A percentile compares a stretch with the other conserved stretches of the same genome.
These are phyloP conservation scores for Parnassius apollo DNA, from an alignment of 2,888 invertebrate species.

Conservation along the genomic window DNA sequence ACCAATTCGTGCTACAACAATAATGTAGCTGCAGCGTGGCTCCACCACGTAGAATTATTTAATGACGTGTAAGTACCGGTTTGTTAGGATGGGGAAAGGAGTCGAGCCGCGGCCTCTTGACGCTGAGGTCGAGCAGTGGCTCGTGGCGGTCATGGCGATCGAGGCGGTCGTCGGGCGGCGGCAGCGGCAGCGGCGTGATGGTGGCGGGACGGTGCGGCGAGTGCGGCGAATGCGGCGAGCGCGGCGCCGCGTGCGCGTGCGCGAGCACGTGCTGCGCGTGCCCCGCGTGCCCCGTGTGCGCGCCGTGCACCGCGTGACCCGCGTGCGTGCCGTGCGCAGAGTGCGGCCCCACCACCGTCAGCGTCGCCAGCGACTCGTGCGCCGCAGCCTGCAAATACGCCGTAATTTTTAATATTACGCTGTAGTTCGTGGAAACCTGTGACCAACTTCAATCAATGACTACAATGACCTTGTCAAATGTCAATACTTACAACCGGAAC, in stretches of 20 bases:
- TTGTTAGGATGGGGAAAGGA: slow-evolving; percentile 45
- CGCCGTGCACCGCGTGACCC: slow-evolving; percentile 48
- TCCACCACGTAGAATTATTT: too few relatives aligned
- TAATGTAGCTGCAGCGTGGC: too few relatives aligned
- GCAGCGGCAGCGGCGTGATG: slow-evolving; percentile 83
- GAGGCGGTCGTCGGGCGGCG: slow-evolving; percentile 83
- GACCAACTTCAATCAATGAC: too few relatives aligned
- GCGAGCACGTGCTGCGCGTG: slow-evolving; percentile 50
- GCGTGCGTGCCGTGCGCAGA: slow-evolving; percentile 53
- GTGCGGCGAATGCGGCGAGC: slow-evolving; percentile 43
- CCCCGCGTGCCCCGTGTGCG: slow-evolving; percentile 56
- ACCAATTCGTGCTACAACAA: too few relatives aligned
- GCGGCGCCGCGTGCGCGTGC: slow-evolving; percentile 76
- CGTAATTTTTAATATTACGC: too few relatives aligned
- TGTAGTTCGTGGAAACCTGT: too few relatives aligned
- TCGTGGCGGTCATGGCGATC: slow-evolving; percentile 71
- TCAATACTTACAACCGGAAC: too few relatives aligned
- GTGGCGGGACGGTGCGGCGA: slow-evolving; percentile 73
- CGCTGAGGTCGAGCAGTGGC: slow-evolving; percentile 86
- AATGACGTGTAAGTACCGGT: slow-evolving; percentile 40
- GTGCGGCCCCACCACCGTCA: slow-evolving; percentile 82
- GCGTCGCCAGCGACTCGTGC: slow-evolving; percentile 82
- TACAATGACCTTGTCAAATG: too few relatives aligned
- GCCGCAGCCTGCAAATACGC: slow-evolving; percentile 56
- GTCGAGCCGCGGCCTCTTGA: slow-evolving; percentile 84